Evolutionary conservation across 2,113 vertebrate species (phyloP).

Genomic region (Tinamus guttatus): DNA sequence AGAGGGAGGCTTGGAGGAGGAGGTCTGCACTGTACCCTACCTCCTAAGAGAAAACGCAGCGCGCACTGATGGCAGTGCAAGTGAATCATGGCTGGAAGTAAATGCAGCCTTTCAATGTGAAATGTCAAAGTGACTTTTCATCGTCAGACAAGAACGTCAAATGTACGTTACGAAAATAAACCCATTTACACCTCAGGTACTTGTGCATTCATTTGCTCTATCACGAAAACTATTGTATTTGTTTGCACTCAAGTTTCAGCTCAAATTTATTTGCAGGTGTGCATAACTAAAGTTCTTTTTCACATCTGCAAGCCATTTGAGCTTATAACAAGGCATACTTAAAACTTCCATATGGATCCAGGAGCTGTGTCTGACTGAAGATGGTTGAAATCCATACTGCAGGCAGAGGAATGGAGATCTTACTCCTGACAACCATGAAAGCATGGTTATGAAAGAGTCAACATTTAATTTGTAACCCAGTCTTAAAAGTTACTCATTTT

Average conservation of each 20-base stretch:
- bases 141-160: conserved; percentile 38
- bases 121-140: conserved; percentile 59
- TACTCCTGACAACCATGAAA: background rate
- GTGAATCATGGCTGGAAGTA: background rate
- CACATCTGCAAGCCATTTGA: background rate
- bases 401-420: background rate
- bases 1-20: background rate
- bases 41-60: background rate
- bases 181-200: background rate
- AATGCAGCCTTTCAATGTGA: background rate
- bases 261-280: background rate
- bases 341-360: background rate
- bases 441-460: background rate
- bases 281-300: background rate
- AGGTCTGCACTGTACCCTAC: background rate
- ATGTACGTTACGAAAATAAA: conserved; percentile 42
- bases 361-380: background rate
- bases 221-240: background rate
- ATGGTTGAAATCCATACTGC: background rate
- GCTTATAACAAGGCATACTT: background rate
- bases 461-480: background rate
- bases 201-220: background rate
- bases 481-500: background rate
- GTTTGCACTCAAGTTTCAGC: background rate
- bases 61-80: background rate